phyloP scores from a whole-genome alignment of 2,113 vertebrate genomes.

The Saccopteryx bilineata region DNA sequence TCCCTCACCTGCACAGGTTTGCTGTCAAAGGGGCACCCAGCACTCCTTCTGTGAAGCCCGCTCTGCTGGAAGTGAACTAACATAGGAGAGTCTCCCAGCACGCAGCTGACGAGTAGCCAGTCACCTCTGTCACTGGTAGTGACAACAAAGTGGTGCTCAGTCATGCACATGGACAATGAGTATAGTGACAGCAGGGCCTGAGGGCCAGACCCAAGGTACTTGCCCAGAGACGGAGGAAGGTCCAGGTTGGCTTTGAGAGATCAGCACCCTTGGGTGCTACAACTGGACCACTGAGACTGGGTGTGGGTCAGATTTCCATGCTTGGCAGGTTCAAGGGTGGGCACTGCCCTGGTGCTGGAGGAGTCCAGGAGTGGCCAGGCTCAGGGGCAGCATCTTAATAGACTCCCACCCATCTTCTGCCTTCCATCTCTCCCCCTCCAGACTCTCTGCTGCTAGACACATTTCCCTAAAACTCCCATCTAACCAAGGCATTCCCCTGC shows the following conservation, averaged over 20 bases:
- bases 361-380: too few species aligned
- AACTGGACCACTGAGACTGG: neutral
- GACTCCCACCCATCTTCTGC: neutral
- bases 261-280: accelerated
- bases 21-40: too few species aligned
- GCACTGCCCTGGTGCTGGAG: accelerated
- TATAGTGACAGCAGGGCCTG: neutral
- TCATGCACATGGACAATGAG: too few species aligned
- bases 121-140: neutral
- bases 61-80: neutral
- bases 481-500: neutral
- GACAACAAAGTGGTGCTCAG: neutral
- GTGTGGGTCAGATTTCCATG: neutral
- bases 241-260: neutral
- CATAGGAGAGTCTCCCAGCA: neutral
- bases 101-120: neutral
- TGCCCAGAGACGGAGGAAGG: too few species aligned
- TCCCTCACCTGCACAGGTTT: neutral
- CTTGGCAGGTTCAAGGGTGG: accelerated
- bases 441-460: neutral
- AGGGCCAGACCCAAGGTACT: neutral
- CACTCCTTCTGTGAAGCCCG: accelerated
- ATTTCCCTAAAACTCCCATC: neutral
- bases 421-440: neutral
- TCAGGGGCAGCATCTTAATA: too few species aligned